Evolutionary conservation across 2,888 invertebrate species (phyloP).

Genomic region (Torymus tubicola): DNA sequence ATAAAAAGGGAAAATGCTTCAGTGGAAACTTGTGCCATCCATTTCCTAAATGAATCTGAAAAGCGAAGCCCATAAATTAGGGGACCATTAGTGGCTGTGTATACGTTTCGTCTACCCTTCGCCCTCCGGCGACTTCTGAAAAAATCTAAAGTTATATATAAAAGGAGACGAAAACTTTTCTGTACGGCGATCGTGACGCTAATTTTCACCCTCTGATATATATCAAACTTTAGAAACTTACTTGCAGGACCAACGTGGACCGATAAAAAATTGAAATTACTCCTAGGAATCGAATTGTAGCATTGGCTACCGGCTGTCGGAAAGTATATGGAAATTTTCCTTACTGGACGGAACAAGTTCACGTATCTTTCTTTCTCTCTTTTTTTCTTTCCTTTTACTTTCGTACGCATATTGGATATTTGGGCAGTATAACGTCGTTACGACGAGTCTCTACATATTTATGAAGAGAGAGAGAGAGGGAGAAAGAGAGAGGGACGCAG

Average conservation of each 20-base stretch:
- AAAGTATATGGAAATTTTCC: constrained; percentile 18
- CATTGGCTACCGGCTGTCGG: not conserved
- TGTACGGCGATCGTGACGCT: not conserved
- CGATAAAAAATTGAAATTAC: too few relatives aligned
- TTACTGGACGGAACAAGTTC: constrained; percentile 7
- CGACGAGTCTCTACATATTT: constrained; percentile 51
- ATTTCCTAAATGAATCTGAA: constrained; percentile 43
- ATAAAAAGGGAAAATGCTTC: constrained; percentile 2
- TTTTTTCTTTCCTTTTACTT: not conserved
- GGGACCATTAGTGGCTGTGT: not conserved
- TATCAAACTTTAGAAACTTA: not conserved
- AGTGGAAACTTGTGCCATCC: constrained; percentile 17
- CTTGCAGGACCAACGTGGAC: not conserved
- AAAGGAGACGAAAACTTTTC: constrained; percentile 7
- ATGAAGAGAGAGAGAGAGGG: constrained; percentile 39
- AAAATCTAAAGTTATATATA: constrained; percentile 10
- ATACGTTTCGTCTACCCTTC: not conserved
- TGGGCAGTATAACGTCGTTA: constrained; percentile 45
- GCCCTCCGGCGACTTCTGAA: not conserved
- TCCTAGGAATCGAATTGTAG: not conserved
- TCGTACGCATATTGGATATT: constrained; percentile 29
- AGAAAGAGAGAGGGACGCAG: constrained; percentile 21
- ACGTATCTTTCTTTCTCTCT: not conserved
- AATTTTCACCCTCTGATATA: constrained; percentile 41
- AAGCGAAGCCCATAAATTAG: constrained; percentile 40